phyloP scores from a whole-genome alignment of 2,113 vertebrate species.

The Tylochromis polylepis region DNA sequence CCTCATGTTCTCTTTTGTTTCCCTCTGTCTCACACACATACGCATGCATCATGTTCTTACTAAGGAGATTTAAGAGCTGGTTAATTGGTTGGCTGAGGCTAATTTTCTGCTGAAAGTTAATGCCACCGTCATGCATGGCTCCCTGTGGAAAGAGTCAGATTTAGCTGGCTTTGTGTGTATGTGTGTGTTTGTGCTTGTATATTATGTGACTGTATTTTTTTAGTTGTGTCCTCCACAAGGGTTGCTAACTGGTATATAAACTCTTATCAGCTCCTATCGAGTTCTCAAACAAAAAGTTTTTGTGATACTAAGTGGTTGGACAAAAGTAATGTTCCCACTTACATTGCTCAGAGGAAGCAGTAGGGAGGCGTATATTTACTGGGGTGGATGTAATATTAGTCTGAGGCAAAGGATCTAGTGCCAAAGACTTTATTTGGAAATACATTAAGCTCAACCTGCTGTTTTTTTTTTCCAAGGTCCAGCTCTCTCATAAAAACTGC shows the following conservation, averaged over 20 bases:
- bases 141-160: constrained; percentile 7
- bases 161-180: background rate
- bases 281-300: background rate
- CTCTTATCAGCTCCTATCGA: background rate
- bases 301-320: background rate
- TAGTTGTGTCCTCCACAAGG: background rate
- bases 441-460: background rate
- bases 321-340: background rate
- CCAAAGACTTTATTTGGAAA: background rate
- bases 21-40: background rate
- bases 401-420: background rate
- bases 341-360: background rate
- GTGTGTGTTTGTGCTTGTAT: background rate
- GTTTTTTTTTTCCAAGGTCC: background rate
- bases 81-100: constrained; percentile 60
- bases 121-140: constrained; percentile 41
- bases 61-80: constrained; percentile 46
- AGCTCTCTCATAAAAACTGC: background rate
- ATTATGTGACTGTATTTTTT: background rate
- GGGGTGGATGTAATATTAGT: background rate
- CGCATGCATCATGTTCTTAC: background rate
- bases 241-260: background rate
- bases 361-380: background rate
- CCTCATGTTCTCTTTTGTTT: background rate
- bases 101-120: constrained; percentile 60